phyloP scores from a whole-genome alignment of 1,140 invertebrate genomes.

The Penaeus japonicus region DNA sequence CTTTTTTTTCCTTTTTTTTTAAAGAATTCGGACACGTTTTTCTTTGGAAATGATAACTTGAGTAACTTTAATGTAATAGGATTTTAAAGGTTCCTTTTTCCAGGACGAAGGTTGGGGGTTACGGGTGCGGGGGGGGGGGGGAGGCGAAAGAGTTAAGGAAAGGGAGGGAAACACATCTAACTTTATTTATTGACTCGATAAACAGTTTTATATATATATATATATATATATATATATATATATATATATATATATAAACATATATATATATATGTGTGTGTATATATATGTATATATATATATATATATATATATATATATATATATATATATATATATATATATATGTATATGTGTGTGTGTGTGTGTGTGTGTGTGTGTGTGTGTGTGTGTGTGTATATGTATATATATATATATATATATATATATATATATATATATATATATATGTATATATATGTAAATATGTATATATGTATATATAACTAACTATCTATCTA shows the following conservation, averaged over 20 bases:
- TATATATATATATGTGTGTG: background rate
- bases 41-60: too few species aligned
- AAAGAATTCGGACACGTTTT: too few species aligned
- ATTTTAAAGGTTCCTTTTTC: too few species aligned
- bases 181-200: too few species aligned
- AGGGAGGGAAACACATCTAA: too few species aligned
- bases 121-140: too few species aligned
- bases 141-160: too few species aligned
- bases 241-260: background rate
- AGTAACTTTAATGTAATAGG: too few species aligned
- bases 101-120: too few species aligned
- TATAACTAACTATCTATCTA: background rate
- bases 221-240: conserved; percentile 6
- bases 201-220: background rate
- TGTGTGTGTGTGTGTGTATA: background rate
- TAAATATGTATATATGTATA: background rate
- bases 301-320: background rate
- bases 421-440: background rate
- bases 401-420: background rate
- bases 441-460: background rate
- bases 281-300: background rate
- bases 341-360: background rate
- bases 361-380: background rate
- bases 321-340: conserved; percentile 6
- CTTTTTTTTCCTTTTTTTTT: too few species aligned